phyloP scores from a whole-genome alignment of 2,888 invertebrate genomes.

The Tenthredo scrophulariae region DNA sequence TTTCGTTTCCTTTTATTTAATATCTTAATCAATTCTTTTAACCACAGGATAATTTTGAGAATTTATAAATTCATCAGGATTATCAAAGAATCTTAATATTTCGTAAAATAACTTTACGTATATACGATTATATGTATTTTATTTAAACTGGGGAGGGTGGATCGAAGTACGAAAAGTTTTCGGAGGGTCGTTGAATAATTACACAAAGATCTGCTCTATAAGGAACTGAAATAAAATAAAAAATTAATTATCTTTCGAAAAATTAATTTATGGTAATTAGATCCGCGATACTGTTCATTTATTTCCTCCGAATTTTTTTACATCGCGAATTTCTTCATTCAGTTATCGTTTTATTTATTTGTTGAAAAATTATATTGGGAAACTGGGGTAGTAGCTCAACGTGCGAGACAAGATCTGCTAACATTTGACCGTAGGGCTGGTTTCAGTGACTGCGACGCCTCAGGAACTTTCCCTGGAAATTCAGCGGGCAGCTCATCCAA shows the following conservation, averaged over 20 bases:
- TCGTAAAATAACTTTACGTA: too few relatives aligned
- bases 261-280: not conserved
- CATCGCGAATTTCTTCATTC: not conserved
- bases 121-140: too few relatives aligned
- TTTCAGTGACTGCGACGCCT: conserved; percentile 75
- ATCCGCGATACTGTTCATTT: not conserved
- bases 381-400: conserved; percentile 31
- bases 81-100: too few relatives aligned
- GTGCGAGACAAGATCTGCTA: conserved; percentile 61
- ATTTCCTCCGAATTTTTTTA: not conserved
- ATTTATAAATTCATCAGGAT: not conserved
- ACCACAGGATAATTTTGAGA: not conserved
- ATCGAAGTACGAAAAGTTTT: too few relatives aligned
- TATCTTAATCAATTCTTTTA: too few relatives aligned
- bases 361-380: not conserved
- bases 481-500: conserved; percentile 77
- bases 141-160: too few relatives aligned
- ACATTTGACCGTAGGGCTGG: conserved; percentile 71
- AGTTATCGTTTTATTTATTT: not conserved
- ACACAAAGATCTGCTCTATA: too few relatives aligned
- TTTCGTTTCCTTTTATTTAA: not conserved
- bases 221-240: not conserved
- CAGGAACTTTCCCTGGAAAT: conserved; percentile 74
- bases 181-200: too few relatives aligned
- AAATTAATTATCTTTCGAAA: not conserved